Evolutionary conservation across 2,888 invertebrate genomes (phyloP).

Genomic region (Entomobrya proxima): DNA sequence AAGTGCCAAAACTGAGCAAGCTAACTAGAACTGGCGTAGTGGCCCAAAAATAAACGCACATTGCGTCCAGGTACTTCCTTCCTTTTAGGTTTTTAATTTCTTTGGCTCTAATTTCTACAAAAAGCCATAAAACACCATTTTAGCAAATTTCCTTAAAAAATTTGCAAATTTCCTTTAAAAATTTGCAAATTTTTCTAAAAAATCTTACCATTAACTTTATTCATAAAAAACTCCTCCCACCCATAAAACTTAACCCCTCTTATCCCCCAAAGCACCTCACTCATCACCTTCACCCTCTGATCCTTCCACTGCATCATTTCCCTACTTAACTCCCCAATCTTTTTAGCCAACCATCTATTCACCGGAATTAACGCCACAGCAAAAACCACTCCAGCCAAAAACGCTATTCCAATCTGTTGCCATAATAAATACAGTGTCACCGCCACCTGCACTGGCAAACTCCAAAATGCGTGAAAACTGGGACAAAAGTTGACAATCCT

Average conservation of each 20-base stretch:
- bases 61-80: constrained; percentile 96
- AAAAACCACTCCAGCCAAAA: constrained; percentile 92
- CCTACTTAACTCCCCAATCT: constrained; percentile 86
- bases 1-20: constrained; percentile 88
- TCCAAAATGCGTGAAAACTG: constrained; percentile 98
- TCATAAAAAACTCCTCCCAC: constrained; percentile 83
- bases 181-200: too few relatives aligned
- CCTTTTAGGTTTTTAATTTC: constrained; percentile 89
- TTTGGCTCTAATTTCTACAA: constrained; percentile 81
- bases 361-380: constrained; percentile 93
- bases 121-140: background rate
- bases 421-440: constrained; percentile 80
- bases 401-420: constrained; percentile 92
- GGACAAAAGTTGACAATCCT: constrained; percentile 96
- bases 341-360: constrained; percentile 91
- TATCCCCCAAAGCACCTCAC: constrained; percentile 91
- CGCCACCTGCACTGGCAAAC: constrained; percentile 77
- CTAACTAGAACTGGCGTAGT: constrained; percentile 95
- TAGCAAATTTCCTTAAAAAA: too few relatives aligned
- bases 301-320: constrained; percentile 96
- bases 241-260: constrained; percentile 93
- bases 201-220: constrained; percentile 68
- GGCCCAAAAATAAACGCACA: constrained; percentile 99
- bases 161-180: too few relatives aligned
- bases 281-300: constrained; percentile 88